A percentile compares a stretch with the other conserved stretches of the same genome.
phyloP scores from a whole-genome alignment of 1,140 invertebrate genomes.

The Akabosia matsudoensis region DNA sequence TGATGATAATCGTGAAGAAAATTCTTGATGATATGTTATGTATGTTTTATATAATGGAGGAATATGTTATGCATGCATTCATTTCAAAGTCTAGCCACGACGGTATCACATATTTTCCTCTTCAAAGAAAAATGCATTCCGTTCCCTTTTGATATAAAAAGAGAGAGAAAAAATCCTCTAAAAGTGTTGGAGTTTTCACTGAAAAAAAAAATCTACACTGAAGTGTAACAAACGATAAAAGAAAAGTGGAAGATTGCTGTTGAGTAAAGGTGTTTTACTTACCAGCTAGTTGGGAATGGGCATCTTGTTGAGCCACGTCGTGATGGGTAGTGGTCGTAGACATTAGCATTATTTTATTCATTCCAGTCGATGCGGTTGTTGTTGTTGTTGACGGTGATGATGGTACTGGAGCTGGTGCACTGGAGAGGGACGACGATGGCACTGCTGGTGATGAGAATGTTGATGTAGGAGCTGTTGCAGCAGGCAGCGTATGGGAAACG shows the following conservation, averaged over 20 bases:
- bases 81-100: conserved; percentile 20
- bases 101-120: neutral
- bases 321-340: conserved; percentile 3
- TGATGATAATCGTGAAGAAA: no score
- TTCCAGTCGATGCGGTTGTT: neutral
- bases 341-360: neutral
- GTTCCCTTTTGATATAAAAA: neutral
- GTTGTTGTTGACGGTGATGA: conserved; percentile 2
- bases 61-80: no score
- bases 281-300: neutral
- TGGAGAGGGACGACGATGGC: neutral
- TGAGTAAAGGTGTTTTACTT: conserved; percentile 11
- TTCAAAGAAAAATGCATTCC: conserved; percentile 2
- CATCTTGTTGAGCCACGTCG: neutral
- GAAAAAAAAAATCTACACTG: no score
- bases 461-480: conserved; percentile 17
- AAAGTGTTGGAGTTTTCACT: neutral
- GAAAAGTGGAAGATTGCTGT: no score
- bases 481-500: conserved; percentile 4
- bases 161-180: neutral
- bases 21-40: no score
- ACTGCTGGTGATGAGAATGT: neutral
- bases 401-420: neutral
- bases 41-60: no score
- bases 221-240: no score